A percentile compares a stretch with the other conserved stretches of the same genome.
Evolutionary conservation across 30 jellyfish, hydroid and myxozoan species (phyloP).

Genomic region (Aurelia coerulea): DNA sequence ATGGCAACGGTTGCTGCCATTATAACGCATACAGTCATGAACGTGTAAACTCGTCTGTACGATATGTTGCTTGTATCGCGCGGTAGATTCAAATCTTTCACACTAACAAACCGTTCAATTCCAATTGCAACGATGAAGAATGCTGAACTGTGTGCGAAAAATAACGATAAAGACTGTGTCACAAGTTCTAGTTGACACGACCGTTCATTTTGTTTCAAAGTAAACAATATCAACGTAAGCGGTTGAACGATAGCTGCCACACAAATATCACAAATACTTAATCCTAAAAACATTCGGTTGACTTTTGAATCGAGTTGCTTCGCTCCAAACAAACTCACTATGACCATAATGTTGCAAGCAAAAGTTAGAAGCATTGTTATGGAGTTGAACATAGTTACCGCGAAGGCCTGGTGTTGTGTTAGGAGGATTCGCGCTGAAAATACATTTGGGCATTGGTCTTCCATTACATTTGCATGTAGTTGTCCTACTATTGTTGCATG

Average conservation of each 20-base stretch:
- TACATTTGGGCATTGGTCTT: conserved; percentile 19
- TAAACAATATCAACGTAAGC: conserved; percentile 6
- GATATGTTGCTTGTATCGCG: conserved; percentile 13
- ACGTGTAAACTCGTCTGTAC: conserved; percentile 32
- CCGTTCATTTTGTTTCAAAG: conserved; percentile 2
- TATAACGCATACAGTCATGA: conserved; percentile 10
- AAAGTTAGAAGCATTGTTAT: conserved; percentile 16
- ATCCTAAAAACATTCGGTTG: conserved; percentile 69
- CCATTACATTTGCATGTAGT: neutral
- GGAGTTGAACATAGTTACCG: conserved; percentile 4
- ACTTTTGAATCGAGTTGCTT: conserved; percentile 61
- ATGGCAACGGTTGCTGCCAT: conserved; percentile 25
- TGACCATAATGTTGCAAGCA: conserved; percentile 36
- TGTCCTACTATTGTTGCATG: neutral
- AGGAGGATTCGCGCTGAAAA: conserved; percentile 44
- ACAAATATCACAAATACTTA: conserved; percentile 43
- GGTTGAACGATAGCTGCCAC: conserved; percentile 64
- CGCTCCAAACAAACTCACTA: conserved; percentile 44
- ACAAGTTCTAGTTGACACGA: conserved; percentile 52
- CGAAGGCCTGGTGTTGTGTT: conserved; percentile 14
- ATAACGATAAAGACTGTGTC: conserved; percentile 26
- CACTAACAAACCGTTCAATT: conserved; percentile 55
- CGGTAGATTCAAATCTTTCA: conserved; percentile 26
- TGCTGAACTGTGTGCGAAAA: conserved; percentile 57
- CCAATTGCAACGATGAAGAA: conserved; percentile 65